Evolutionary conservation across 2,888 invertebrate genomes (phyloP), one percentile per base, ranked within the genome.

Genomic region (Bombylius discolor): DNA sequence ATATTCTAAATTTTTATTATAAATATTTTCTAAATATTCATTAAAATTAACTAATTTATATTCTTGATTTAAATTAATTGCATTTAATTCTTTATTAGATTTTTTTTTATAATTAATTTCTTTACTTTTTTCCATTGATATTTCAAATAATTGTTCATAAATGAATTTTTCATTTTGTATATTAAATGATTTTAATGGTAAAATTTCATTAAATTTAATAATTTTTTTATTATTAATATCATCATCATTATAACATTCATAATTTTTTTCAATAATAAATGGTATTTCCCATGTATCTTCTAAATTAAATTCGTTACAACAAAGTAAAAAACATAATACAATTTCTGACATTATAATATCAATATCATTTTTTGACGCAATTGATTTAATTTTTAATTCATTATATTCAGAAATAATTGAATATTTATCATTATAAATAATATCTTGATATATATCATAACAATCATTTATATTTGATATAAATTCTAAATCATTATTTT

Each of bases 21-120:
- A 14, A 31, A n/a, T 11, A 7, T 23, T 44, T 13, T 44, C 12
- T 44, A 53, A 31, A 42, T 49, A 51, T 32, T 55, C 49, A 31
- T 13, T 9, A n/a, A 55, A 31, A 13, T 50, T 14, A 47, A 32
- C 6, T 14, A 55, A 6, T 47, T 44, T 51, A 44, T 55, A 55
- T 11, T 46, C 12, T 12, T 51, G 32, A 42, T 51, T 39, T 51
- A 55, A 33, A 9, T 47, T 36, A 6, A 55, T 42, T 7, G 55
- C 55, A 55, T 33, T 32, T 31, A 55, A 42, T 51, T 55, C 55
- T n/a, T 42, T 14, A 47, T 23, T 32, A 31, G 14, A 34, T 14
- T 48, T 53, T 53, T 47, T 32, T 33, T 9, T 4, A 47, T 8
- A 39, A 32, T 42, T 42, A 48, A 9, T 48, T 8, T 12, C 11